Evolutionary conservation across 2,888 invertebrate genomes (phyloP), one percentile per base, ranked within the genome.

Genomic region (Dioctria linearis): DNA sequence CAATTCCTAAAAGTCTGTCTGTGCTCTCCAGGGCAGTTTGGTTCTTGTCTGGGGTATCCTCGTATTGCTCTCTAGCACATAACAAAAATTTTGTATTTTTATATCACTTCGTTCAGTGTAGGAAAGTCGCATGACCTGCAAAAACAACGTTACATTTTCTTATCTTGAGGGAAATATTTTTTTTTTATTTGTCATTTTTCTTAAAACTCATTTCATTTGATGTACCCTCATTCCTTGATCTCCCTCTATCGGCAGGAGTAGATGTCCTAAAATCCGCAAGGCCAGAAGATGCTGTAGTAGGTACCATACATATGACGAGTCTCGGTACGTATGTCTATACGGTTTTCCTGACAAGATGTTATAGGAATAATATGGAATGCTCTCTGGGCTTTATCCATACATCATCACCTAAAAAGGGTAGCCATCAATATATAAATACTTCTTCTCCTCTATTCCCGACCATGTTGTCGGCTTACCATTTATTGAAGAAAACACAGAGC

Each of bases 331-430:
- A 11, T n/a, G 54, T 54, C 54, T 3, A n/a, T 54, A 54, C 11
- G 54, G 25, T 11, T 54, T 54, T 54, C n/a, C 1, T 54, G 54
- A 5, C 2, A 46, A 9, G 6, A 46, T 46, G 9, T 46, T 46
- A 46, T 2, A n/a, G 11, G 54, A 54, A n/a, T 54, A 54, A n/a
- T 54, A 54, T 54, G 54, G n/a, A 54, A 54, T 11, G 1, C 54
- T 8, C 54, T 54, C 54, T 11, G 54, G 54, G 54, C 54, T 11
- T 8, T 11, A 54, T 6, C 11, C 54, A 54, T 54, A n/a, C n/a
- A 54, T 54, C 54, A 54, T 54, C 54, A 54, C 54, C 54, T 54
- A 54, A 54, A 54, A 54, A 54, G 54, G 54, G 54, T 54, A 54
- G 9, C 6, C 54, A 54, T 54, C 54, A 54, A 54, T 54, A 54